phyloP scores from a whole-genome alignment of 2,888 invertebrate species.

The Deladenus siricidicola region DNA sequence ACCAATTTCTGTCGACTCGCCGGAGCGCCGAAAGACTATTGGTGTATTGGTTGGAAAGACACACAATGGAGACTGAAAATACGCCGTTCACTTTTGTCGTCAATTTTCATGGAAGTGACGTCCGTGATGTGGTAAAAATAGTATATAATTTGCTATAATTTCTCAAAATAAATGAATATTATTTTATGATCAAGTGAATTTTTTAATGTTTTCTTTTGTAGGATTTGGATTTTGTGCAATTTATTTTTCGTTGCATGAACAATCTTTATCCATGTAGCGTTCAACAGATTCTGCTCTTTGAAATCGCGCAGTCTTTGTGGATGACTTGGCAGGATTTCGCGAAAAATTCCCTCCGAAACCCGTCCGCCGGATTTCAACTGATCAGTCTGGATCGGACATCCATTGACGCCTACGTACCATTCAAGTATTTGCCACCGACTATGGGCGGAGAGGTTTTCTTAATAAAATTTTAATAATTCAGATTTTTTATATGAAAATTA shows the following conservation, averaged over 20 bases:
- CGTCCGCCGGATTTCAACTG: too few species aligned
- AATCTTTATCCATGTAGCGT: background rate
- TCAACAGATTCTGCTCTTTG: background rate
- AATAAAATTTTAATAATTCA: background rate
- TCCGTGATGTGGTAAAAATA: slow-evolving; percentile 38
- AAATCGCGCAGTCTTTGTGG: background rate
- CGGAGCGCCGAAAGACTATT: slow-evolving; percentile 36
- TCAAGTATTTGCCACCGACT: background rate
- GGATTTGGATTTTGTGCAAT: background rate
- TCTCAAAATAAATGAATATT: background rate
- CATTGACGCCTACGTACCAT: background rate
- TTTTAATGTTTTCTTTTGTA: background rate
- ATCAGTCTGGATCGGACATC: background rate
- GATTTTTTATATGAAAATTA: too few species aligned
- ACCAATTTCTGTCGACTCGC: slow-evolving; percentile 32
- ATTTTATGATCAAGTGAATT: background rate
- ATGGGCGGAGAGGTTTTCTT: background rate
- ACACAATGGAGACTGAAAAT: slow-evolving; percentile 39
- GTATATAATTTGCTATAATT: background rate
- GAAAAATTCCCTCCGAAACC: background rate
- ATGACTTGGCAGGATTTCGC: background rate
- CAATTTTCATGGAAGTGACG: slow-evolving; percentile 37
- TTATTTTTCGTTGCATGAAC: background rate
- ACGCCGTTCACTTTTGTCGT: slow-evolving; percentile 39
- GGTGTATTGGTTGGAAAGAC: slow-evolving; percentile 48